These are phyloP conservation scores for Drymodes brunneopygia DNA, from an alignment of 2,113 vertebrate genomes.

Conservation along the genomic window DNA sequence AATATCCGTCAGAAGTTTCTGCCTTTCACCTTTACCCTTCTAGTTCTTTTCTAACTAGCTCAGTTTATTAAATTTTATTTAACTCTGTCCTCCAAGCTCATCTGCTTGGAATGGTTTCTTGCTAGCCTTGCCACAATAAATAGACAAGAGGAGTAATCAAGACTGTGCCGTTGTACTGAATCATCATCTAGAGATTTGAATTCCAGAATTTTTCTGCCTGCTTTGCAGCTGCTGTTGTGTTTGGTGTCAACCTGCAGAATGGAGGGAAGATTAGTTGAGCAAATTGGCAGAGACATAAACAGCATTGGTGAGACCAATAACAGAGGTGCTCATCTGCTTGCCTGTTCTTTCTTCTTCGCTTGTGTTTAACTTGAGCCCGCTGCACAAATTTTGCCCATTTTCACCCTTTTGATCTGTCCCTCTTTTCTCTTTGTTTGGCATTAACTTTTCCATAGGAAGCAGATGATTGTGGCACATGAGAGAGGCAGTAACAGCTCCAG, in stretches of 20 bases:
- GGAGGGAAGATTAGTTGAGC: slow-evolving; percentile 7
- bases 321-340: background rate
- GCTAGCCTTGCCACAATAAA: background rate
- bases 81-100: background rate
- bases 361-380: background rate
- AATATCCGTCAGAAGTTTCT: background rate
- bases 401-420: background rate
- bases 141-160: background rate
- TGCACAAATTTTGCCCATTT: background rate
- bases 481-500: background rate
- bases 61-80: slow-evolving; percentile 31
- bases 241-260: slow-evolving; percentile 6
- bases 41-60: background rate
- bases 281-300: background rate
- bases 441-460: background rate
- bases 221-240: slow-evolving; percentile 30
- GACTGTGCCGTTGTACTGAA: background rate
- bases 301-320: background rate
- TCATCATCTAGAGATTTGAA: slow-evolving; percentile 19
- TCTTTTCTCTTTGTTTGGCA: background rate
- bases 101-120: background rate
- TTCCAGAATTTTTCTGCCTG: slow-evolving; percentile 15
- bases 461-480: background rate
- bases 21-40: background rate
- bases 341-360: background rate